These are phyloP conservation scores for Eulemur rufifrons DNA, from an alignment of 2,113 vertebrate genomes.

Conservation along the genomic window DNA sequence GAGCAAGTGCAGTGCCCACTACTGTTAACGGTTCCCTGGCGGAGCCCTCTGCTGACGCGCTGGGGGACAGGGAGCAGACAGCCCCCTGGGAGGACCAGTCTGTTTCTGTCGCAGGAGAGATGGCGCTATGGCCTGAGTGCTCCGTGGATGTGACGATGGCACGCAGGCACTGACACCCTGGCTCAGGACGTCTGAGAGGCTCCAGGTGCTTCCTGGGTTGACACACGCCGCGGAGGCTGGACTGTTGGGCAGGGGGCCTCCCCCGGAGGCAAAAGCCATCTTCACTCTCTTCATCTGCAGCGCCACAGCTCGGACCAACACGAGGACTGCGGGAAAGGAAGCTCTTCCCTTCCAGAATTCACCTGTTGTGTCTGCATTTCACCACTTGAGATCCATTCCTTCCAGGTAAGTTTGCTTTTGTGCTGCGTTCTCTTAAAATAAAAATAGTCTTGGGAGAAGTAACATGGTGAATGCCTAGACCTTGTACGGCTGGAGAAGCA, in stretches of 20 bases:
- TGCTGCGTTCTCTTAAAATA: not conserved
- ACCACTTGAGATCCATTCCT: not conserved
- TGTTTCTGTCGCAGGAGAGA: too few species aligned
- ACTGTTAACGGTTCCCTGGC: too few species aligned
- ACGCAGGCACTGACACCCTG: rapidly evolving
- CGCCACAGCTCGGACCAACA: not conserved
- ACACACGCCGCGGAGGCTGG: too few species aligned
- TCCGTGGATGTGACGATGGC: rapidly evolving
- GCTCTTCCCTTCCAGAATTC: too few species aligned
- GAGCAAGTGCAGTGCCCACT: rapidly evolving
- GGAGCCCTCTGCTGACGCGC: too few species aligned
- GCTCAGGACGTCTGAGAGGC: not conserved
- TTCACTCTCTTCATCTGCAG: too few species aligned
- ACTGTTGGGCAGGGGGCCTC: not conserved
- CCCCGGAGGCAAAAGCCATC: not conserved
- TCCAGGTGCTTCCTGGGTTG: not conserved
- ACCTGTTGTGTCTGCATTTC: rapidly evolving
- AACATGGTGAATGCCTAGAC: not conserved
- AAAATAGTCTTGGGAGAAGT: not conserved
- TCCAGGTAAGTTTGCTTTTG: not conserved
- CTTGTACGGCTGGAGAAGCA: not conserved
- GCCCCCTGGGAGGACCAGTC: too few species aligned
- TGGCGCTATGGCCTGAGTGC: not conserved
- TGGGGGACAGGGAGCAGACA: not conserved
- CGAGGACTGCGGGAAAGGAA: not conserved